A percentile compares a stretch with the other conserved stretches of the same genome.
Conservation (phyloP, 2,888 invertebrate genomes). For the Coenonympha glycerion region DNA sequence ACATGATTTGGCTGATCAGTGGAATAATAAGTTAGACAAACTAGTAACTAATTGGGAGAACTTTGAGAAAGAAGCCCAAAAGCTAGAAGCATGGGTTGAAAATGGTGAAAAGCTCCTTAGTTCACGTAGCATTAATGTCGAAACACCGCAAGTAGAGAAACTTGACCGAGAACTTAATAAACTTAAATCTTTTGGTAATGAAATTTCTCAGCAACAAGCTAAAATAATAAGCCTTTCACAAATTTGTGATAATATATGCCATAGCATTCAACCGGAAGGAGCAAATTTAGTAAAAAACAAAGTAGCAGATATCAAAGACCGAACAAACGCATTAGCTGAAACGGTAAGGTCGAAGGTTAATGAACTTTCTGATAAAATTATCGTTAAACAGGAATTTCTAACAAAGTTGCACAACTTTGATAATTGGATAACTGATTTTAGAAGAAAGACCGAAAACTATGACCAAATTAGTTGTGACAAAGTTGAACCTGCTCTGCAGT, state of each 20-base stretch:
- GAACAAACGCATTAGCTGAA: conserved; percentile 85
- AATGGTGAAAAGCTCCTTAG: conserved; percentile 79
- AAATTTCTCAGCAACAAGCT: conserved; percentile 89
- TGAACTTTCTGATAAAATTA: conserved; percentile 86
- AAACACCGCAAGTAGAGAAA: conserved; percentile 83
- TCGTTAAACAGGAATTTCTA: conserved; percentile 88
- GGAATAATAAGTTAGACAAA: conserved; percentile 85
- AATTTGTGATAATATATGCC: conserved; percentile 85
- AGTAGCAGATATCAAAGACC: conserved; percentile 83
- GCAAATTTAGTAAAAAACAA: conserved; percentile 81
- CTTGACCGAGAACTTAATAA: conserved; percentile 85
- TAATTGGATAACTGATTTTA: conserved; percentile 85
- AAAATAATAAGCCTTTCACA: conserved; percentile 87
- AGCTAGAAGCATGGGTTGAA: conserved; percentile 85
- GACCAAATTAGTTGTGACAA: conserved; percentile 88
- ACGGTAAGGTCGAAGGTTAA: conserved; percentile 85
- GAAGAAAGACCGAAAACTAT: conserved; percentile 82
- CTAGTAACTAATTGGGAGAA: conserved; percentile 87
- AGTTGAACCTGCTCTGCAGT: conserved; percentile 85
- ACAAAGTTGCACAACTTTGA: conserved; percentile 85
- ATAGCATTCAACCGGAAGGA: conserved; percentile 86
- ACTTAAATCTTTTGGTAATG: conserved; percentile 87
- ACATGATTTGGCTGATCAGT: conserved; percentile 86
- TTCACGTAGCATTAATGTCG: conserved; percentile 76
- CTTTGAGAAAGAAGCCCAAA: conserved; percentile 85